Percentiles rank a stretch among this genome's conserved stretches.
phyloP scores from a whole-genome alignment of 2,797 vertebrate genomes.

The Rhadinocentrus ornatus region DNA sequence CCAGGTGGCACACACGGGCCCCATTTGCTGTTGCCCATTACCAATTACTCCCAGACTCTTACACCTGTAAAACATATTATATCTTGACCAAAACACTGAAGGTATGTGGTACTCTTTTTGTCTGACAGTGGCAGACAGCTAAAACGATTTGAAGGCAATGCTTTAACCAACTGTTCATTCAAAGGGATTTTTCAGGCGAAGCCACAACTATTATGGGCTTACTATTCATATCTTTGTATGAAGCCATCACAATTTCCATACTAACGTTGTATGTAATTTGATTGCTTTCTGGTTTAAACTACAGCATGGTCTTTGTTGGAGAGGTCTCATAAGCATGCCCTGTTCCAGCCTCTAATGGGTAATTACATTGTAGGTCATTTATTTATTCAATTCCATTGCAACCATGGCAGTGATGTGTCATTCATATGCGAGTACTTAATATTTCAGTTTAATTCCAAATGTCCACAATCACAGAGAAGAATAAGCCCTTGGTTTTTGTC shows the following conservation, averaged over 20 bases:
- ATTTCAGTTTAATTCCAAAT: constrained; percentile 34
- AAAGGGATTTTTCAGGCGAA: constrained; percentile 78
- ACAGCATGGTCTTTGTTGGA: constrained; percentile 78
- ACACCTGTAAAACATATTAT: constrained; percentile 82
- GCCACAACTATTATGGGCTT: constrained; percentile 79
- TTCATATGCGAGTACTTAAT: constrained; percentile 38
- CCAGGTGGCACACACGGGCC: constrained; percentile 76
- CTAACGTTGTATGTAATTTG: constrained; percentile 70
- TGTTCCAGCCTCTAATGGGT: constrained; percentile 77
- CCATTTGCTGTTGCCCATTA: constrained; percentile 61
- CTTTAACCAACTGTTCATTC: constrained; percentile 77
- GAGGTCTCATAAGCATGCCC: constrained; percentile 70
- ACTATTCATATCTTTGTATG: constrained; percentile 80
- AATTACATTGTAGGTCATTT: constrained; percentile 72
- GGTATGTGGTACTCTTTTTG: constrained; percentile 63
- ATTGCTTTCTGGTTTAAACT: constrained; percentile 74
- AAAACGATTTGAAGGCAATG: constrained; percentile 75
- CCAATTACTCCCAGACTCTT: constrained; percentile 66
- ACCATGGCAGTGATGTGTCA: constrained; percentile 68
- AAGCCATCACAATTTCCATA: constrained; percentile 82
- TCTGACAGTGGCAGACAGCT: constrained; percentile 75
- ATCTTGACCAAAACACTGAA: constrained; percentile 70
- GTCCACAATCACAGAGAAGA: constrained; percentile 24
- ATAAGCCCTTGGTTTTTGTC: constrained; percentile 8
- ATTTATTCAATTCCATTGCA: constrained; percentile 71